Evolutionary conservation across 2,888 invertebrate genomes (phyloP), one percentile per base, ranked within the genome.

Genomic region (Diarsia dahlii): DNA sequence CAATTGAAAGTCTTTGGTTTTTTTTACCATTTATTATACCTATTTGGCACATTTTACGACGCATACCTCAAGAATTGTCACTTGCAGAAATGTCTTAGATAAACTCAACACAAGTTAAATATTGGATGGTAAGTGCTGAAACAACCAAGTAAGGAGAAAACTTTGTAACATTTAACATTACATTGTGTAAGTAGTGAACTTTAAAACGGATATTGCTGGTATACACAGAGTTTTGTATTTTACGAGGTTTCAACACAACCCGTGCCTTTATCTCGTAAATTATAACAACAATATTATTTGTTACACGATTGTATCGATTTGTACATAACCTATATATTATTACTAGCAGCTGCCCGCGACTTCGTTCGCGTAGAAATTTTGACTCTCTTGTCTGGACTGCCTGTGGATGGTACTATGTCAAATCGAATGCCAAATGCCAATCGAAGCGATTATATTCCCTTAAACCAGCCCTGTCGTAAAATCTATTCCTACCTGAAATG

Each of bases 241-340:
- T 80, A 83, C 69, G 76, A 80, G 65, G 77, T 70, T 70, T 74
- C 83, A 77, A 84, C 81, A 80, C 80, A 83, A 83, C 66, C 73
- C 60, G 71, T 84, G 66, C 65, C 45, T 54, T 71, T 71, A 76
- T 75, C 56, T 83, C 82, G 62, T 83, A 83, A 82, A 83, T 72
- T 71, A 71, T 60, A 74, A 23, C 56, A 71, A 39, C 65, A 62
- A 69, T 60, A 65, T 62, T 52, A 69, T 58, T 67, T 74, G 62
- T 58, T 23, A 54, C 50, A 69, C 15, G 12, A 28, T 69, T 39
- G 20, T 60, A 73, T 78, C 52, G 64, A 34, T 60, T 64, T 48
- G n/a, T 58, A 52, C 13, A 9, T 18, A 34, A 34, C 12, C 46
- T 28, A n/a, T 18, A 65, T 28, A 12, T 28, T 46, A 63, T 28